phyloP scores from a whole-genome alignment of 2,888 invertebrate genomes.

The Neuroscelio doddi region DNA sequence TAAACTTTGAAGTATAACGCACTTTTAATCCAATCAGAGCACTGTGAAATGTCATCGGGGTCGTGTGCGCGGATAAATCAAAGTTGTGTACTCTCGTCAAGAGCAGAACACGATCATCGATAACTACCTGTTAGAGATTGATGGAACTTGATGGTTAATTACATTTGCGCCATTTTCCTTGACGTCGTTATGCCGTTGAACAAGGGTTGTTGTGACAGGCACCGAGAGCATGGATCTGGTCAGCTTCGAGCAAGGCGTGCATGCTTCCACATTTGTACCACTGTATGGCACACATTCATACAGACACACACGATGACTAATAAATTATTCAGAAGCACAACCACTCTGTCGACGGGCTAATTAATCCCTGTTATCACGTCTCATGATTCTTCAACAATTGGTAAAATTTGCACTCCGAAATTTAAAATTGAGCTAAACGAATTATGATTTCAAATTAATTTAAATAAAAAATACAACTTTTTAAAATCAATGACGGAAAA shows the following conservation, averaged over 20 bases:
- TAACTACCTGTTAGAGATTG: conserved; percentile 48
- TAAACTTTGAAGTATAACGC: too few relatives aligned
- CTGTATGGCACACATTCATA: background rate
- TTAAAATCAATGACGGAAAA: too few relatives aligned
- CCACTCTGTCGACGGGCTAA: conserved; percentile 43
- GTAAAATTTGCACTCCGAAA: too few relatives aligned
- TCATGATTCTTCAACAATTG: conserved; percentile 41
- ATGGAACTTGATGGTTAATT: conserved; percentile 47
- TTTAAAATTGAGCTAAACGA: too few relatives aligned
- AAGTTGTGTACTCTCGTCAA: conserved; percentile 36
- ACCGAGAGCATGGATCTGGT: conserved; percentile 10
- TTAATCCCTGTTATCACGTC: conserved; percentile 35
- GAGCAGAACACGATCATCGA: conserved; percentile 36
- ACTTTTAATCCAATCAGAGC: too few relatives aligned
- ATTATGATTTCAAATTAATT: background rate
- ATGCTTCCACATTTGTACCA: background rate
- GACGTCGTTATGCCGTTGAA: conserved; percentile 36
- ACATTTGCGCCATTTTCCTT: conserved; percentile 48
- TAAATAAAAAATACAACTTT: background rate
- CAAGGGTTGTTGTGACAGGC: conserved; percentile 39
- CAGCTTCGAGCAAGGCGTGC: background rate
- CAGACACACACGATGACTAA: conserved; percentile 30
- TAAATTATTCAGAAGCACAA: conserved; percentile 47
- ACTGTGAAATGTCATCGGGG: conserved; percentile 20
- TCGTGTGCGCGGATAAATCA: conserved; percentile 23